Evolutionary conservation across 2,113 vertebrate species (phyloP), one percentile per base, ranked within the genome.

Genomic region (Gymnorhina tibicen): DNA sequence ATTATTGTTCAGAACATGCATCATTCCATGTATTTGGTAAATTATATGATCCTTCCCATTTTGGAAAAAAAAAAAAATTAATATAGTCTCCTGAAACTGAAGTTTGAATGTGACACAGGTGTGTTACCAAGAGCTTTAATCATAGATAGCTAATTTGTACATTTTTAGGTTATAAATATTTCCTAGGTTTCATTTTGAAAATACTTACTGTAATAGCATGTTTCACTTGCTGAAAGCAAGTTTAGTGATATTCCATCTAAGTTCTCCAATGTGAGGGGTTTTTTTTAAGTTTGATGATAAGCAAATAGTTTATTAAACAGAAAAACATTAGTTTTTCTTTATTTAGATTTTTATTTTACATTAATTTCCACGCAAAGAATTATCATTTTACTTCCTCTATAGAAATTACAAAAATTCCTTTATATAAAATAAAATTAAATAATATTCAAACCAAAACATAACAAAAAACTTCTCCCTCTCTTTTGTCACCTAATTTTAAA

Each of bases 381-480:
- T 73, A 84, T 4, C 1, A 30, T 42, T 77, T 89, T 33, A 19
- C 2, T 5, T 67, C 12, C 10, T 52, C 6, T 56, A 81, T 11
- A 70, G 17, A 78, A 82, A 56, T 20, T 2, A 50, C 2, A 87
- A 81, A 52, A 60, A 42, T 7, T 62, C 9, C 7, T 56, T 59
- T 46, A 26, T 13, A 32, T 47, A 46, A 75, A 56, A 76, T 46
- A 50, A 52, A 73, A 62, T 32, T 0, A 68, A 59, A 52, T 44
- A 39, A 42, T 30, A 64, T 52, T 50, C 26, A 42, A 88, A 32
- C 11, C 2, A 49, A 69, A 74, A 4, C 2, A 62, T 55, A 64
- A 23, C 1, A 50, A 75, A 72, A 73, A 7, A 1, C 0, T n/a
- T 72, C 2, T 44, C 3, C 4, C 0, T 76, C 13, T 64, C 11